Evolutionary conservation across 1,140 invertebrate genomes (phyloP).

Genomic region (Bombus confusus): DNA sequence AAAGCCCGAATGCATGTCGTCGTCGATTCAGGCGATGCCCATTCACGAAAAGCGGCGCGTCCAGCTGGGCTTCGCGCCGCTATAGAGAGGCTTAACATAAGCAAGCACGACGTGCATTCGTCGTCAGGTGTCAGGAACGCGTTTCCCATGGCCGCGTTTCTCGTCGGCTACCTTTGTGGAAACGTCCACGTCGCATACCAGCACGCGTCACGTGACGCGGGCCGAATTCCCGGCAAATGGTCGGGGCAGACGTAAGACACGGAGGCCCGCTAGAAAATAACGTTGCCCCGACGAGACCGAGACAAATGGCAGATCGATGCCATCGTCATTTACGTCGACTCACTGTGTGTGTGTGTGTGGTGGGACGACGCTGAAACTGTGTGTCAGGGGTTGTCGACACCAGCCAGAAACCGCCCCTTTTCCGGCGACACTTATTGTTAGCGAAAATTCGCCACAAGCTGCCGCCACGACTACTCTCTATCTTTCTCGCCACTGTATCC

Average conservation of each 20-base stretch:
- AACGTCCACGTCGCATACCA: constrained; percentile 33
- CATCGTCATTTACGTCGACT: constrained; percentile 54
- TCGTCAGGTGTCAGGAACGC: constrained; percentile 58
- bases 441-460: constrained; percentile 55
- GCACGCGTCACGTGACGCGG: constrained; percentile 37
- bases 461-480: constrained; percentile 20
- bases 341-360: constrained; percentile 22
- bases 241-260: constrained; percentile 54
- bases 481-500: background rate
- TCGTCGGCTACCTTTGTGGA: constrained; percentile 39
- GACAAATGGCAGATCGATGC: constrained; percentile 80
- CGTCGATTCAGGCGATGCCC: background rate
- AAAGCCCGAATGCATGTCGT: background rate
- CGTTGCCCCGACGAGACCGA: constrained; percentile 71
- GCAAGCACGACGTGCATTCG: constrained; percentile 14
- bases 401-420: constrained; percentile 28
- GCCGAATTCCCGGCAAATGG: constrained; percentile 57
- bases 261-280: constrained; percentile 58
- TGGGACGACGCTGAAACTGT: background rate
- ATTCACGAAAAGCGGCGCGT: background rate
- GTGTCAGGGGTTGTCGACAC: constrained; percentile 46
- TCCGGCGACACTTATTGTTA: constrained; percentile 65
- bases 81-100: background rate
- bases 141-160: constrained; percentile 22
- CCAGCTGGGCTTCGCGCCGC: background rate